These are phyloP conservation scores for Mythimna albipuncta DNA, from an alignment of 2,888 invertebrate species.

Conservation along the genomic window DNA sequence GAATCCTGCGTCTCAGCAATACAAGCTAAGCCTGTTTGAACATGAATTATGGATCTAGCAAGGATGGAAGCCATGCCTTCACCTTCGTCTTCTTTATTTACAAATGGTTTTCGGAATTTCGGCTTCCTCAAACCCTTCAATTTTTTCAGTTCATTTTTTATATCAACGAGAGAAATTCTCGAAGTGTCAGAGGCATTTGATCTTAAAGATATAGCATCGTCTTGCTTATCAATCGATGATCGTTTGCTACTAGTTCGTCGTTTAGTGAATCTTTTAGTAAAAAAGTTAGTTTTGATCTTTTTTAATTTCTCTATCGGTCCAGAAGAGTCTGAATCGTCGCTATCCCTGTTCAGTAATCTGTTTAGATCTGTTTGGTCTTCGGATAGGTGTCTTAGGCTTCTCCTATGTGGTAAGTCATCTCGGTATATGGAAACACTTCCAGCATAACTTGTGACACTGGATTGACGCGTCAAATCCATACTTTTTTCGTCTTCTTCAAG, in stretches of 20 bases:
- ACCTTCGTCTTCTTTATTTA: slow-evolving; percentile 85
- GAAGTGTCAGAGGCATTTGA: slow-evolving; percentile 89
- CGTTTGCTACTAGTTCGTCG: slow-evolving; percentile 83
- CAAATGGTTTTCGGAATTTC: slow-evolving; percentile 78
- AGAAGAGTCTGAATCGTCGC: slow-evolving; percentile 82
- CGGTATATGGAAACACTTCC: slow-evolving; percentile 83
- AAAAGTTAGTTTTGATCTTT: slow-evolving; percentile 91
- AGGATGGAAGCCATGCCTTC: slow-evolving; percentile 92
- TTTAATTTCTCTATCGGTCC: slow-evolving; percentile 90
- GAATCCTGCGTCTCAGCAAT: slow-evolving; percentile 90
- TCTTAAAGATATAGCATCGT: slow-evolving; percentile 88
- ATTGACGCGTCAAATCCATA: slow-evolving; percentile 74
- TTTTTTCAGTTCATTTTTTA: slow-evolving; percentile 85
- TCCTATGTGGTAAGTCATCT: slow-evolving; percentile 80
- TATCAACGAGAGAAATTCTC: slow-evolving; percentile 83
- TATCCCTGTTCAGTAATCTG: slow-evolving; percentile 89
- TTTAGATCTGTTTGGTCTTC: slow-evolving; percentile 86
- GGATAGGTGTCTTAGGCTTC: slow-evolving; percentile 81
- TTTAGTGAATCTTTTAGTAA: slow-evolving; percentile 91
- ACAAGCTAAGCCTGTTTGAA: slow-evolving; percentile 90
- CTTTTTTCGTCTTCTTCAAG: slow-evolving; percentile 84
- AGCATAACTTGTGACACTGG: slow-evolving; percentile 79
- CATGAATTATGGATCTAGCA: slow-evolving; percentile 92
- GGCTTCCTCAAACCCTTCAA: slow-evolving; percentile 85
- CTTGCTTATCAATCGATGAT: slow-evolving; percentile 82